A percentile compares a stretch with the other conserved stretches of the same genome.
Conservation (phyloP, 2,797 vertebrate species). For the Scolopax bukidnonensis region DNA sequence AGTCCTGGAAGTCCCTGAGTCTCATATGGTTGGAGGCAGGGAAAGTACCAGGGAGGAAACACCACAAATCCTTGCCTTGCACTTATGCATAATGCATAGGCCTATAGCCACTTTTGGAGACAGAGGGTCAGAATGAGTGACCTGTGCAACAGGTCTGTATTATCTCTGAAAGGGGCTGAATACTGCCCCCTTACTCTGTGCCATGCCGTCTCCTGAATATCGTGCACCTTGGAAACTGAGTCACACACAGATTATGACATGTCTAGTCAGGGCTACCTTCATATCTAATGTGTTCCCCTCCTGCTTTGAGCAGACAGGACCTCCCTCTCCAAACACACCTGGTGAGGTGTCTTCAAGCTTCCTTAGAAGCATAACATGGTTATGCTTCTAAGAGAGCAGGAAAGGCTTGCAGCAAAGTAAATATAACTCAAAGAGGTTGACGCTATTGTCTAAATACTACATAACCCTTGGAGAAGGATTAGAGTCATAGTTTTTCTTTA, state of each 20-base stretch:
- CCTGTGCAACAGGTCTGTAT: not conserved
- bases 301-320: not conserved
- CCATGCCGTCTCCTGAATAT: not conserved
- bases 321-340: not conserved
- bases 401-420: not conserved
- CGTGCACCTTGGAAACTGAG: not conserved
- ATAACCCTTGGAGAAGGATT: not conserved
- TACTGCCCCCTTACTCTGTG: too few relatives aligned
- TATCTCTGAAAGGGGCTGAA: not conserved
- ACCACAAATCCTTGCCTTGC: not conserved
- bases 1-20: not conserved
- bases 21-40: conserved; percentile 20
- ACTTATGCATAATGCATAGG: not conserved
- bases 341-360: not conserved
- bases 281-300: not conserved
- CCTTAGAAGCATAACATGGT: not conserved
- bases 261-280: not conserved
- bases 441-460: not conserved
- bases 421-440: not conserved
- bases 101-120: not conserved
- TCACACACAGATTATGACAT: not conserved
- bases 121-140: not conserved
- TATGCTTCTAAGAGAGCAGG: not conserved
- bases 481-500: not conserved
- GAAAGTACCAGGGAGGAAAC: not conserved